A percentile compares a stretch with the other conserved stretches of the same genome.
Evolutionary conservation across 37 sponge, comb jelly and placozoan genomes (phyloP).

Genomic region (Spongilla lacustris): DNA sequence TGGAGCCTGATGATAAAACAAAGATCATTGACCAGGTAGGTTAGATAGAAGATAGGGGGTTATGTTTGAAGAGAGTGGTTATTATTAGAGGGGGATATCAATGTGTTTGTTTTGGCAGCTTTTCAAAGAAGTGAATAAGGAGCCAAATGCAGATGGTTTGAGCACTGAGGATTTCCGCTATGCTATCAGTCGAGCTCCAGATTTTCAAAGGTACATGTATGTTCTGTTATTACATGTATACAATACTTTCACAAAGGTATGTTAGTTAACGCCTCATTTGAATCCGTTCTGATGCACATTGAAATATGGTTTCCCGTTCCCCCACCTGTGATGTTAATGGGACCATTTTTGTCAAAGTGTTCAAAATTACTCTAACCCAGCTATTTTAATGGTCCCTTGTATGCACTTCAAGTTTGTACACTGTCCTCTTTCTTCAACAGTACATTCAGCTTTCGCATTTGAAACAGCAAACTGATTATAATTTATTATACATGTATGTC

Average conservation of each 20-base stretch:
- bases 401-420: neutral
- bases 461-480: neutral
- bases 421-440: neutral
- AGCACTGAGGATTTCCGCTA: slow-evolving; percentile 72
- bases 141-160: slow-evolving; percentile 51
- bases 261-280: no score
- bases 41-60: neutral
- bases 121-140: slow-evolving; percentile 63
- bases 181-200: slow-evolving; percentile 72
- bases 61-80: neutral
- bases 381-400: neutral
- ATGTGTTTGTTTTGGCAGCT: slow-evolving; percentile 43
- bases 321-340: no score
- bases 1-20: slow-evolving; percentile 22
- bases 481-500: no score
- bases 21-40: slow-evolving; percentile 46
- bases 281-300: no score
- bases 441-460: neutral
- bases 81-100: no score
- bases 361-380: no score
- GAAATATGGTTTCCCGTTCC: no score
- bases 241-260: no score
- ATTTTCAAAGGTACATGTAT: slow-evolving; percentile 72
- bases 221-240: no score
- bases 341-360: no score